Conservation (phyloP, 2,113 vertebrate genomes). For the Dicaeum eximium region DNA sequence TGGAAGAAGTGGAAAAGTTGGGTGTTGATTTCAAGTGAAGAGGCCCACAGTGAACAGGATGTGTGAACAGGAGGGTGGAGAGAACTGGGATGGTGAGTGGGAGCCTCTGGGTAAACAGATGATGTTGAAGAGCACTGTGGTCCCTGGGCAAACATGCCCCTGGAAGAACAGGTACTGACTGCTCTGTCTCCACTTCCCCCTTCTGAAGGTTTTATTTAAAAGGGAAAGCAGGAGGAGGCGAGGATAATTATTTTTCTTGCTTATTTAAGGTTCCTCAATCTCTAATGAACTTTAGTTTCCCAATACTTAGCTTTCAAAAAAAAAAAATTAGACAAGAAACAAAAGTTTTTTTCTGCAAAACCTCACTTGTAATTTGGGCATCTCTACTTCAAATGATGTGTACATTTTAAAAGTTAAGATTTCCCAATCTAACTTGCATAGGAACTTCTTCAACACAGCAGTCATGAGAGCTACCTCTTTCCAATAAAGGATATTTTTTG, state of each 20-base stretch:
- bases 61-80: background rate
- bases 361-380: background rate
- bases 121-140: background rate
- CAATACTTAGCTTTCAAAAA: background rate
- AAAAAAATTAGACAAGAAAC: background rate
- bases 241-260: background rate
- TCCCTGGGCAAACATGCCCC: background rate
- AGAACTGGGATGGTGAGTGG: background rate
- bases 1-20: background rate
- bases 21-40: background rate
- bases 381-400: background rate
- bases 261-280: background rate
- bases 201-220: background rate
- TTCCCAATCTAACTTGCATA: background rate
- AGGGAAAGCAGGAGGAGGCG: background rate
- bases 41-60: fast-evolving
- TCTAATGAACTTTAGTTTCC: background rate
- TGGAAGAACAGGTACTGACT: background rate
- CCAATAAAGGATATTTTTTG: background rate
- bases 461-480: background rate
- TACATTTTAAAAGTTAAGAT: background rate
- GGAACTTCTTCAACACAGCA: background rate
- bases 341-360: background rate
- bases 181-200: background rate
- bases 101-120: background rate